Evolutionary conservation across 2,113 vertebrate species (phyloP).

Genomic region (Rutilus rutilus): DNA sequence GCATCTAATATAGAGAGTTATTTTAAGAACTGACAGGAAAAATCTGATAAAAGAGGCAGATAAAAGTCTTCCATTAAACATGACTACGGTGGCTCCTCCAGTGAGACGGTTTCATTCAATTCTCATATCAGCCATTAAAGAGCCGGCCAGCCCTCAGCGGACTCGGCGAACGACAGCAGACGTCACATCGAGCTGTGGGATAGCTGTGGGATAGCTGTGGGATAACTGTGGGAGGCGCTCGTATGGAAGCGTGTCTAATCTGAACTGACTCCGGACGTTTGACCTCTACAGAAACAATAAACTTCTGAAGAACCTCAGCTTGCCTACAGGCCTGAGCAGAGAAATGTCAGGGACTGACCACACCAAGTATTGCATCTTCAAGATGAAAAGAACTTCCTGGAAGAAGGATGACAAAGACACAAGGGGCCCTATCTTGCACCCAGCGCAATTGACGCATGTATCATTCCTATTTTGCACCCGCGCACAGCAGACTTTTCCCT

Average conservation of each 20-base stretch:
- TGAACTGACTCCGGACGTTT: constrained; percentile 1
- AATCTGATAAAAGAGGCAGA: neutral
- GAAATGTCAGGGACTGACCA: neutral
- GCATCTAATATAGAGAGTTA: neutral
- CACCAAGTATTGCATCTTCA: neutral
- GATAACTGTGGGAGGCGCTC: neutral
- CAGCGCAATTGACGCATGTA: too few species aligned
- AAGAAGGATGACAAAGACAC: neutral
- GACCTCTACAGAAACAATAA: constrained; percentile 32
- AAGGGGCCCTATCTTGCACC: too few species aligned
- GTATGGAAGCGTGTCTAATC: constrained; percentile 14
- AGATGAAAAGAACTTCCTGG: neutral
- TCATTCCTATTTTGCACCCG: too few species aligned
- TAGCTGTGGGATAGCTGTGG: too few species aligned
- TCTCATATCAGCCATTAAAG: neutral
- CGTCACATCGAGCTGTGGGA: neutral
- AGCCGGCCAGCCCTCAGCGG: neutral
- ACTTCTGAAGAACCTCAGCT: neutral
- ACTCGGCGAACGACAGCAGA: constrained; percentile 4
- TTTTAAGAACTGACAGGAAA: neutral
- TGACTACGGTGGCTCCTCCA: neutral
- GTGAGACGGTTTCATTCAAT: neutral
- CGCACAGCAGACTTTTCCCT: too few species aligned
- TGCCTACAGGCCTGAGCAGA: neutral
- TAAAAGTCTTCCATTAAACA: neutral